Evolutionary conservation across 2,797 vertebrate species (phyloP), one percentile per base, ranked within the genome.

Genomic region (Acestrorhynchus altus): DNA sequence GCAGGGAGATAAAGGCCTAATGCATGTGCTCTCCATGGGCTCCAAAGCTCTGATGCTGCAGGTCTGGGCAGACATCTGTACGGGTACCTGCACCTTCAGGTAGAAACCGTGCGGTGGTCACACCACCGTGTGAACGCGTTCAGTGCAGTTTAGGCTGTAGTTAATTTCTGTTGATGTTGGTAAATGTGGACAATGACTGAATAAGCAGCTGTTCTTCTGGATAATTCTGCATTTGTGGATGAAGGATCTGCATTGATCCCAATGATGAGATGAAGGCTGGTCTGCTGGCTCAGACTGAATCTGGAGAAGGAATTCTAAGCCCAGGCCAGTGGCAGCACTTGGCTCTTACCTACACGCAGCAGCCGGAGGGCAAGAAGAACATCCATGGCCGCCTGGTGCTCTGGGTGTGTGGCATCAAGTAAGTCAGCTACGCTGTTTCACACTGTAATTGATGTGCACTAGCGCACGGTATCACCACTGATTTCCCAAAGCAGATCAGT

Each of bases 11-110:
- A 94, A 95, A 71, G 90, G 91, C 66, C 96, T 95, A 44, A 78
- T 97, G 84, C 98, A 99, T 86, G 85, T 98, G 74, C 89, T 99
- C 81, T 98, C 98, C 44, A 77, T 99, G 93, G 98, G 98, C 83
- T 99, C 98, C 83, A 99, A 97, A 89, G 94, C 95, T 0, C 44
- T 99, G 89, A 99, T 98, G 96, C 94, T 99, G 80, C 98, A 99
- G 93, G 93, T 98, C 84, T 99, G 98, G 98, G 93, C 95, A n/a
- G 92, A 96, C 87, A 87, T 98, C 84, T 93, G 88, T 61, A 94
- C 90, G 1, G 92, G 96, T 84, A 88, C 89, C 1, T 94, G 98
- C 67, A 93, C 94, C 78, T 99, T 99, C 93, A 96, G 98, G 98
- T 98, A 93, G 86, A 86, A 63, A 24, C 42, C 20, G 24, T 40